Base-by-base conservation (phyloP, 2,113 vertebrate species). In the Pseudorasbora parva region DNA sequence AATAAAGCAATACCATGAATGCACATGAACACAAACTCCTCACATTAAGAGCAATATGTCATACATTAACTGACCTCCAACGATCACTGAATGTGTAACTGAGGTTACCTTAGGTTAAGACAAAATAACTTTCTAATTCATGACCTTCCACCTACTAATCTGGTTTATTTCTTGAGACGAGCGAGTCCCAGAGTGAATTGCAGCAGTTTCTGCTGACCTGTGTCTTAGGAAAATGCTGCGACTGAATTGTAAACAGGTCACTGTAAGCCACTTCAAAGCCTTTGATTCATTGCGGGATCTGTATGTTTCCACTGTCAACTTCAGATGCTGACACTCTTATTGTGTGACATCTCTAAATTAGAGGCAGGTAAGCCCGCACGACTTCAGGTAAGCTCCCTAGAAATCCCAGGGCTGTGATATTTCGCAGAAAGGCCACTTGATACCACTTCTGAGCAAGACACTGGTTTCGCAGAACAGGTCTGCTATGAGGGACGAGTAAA, bases 351-450 rank as follows among this genome's bases (percentile, higher is more conserved):
- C 43, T 47, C 49, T 30, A 62, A 66, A 79, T 79, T 8, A 49
- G 77, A 79, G 30, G 25, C 23, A 79, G 59, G 59, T 37, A 69
- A 81, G 62, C 47, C 62, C 1, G 11, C 45, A 69, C 21, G 1
- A 56, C 64, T 71, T 69, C 30, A 81, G 30, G 37, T 54, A 71
- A 69, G 62, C 64, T 69, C 30, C 47, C 25, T 8, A 54, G 54
- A 54, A 69, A 69, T 81, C 47, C 47, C 27, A 51, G 56, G 5
- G 79, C 64, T 71, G 47, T 41, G 27, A 81, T 81, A 54, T 81
- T 81, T 69, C 12, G 8, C 45, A 69, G 78, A 81, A 81, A 69
- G 69, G 47, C 30, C 78, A 69, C 60, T 51, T 49, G 60, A 80
- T 51, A 66, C 37, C 78, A 45, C 57, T 45, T 78, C 37, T 51